A percentile compares a stretch with the other conserved stretches of the same genome.
phyloP scores from a whole-genome alignment of 2,888 invertebrate species.

The Trichogramma evanescens region DNA sequence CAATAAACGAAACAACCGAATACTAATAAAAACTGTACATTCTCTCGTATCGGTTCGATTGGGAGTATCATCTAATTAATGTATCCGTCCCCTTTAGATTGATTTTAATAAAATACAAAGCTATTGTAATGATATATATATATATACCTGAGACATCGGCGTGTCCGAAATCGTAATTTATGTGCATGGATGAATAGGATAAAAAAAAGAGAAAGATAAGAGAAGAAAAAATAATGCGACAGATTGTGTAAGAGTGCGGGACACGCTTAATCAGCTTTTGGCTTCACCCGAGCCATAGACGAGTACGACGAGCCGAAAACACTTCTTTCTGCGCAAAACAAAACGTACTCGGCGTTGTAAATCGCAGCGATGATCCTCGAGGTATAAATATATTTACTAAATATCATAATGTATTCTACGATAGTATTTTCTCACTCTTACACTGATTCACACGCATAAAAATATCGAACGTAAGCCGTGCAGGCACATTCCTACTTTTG shows the following conservation, averaged over 20 bases:
- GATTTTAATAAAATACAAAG: slow-evolving; percentile 29
- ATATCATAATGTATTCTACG: slow-evolving; percentile 9
- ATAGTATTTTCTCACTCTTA: slow-evolving; percentile 21
- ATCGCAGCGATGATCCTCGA: slow-evolving; percentile 16
- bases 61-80: slow-evolving; percentile 36
- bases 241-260: slow-evolving; percentile 41
- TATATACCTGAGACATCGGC: slow-evolving; percentile 8
- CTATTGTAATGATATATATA: background rate
- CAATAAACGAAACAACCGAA: background rate
- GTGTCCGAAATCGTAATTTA: slow-evolving; percentile 21
- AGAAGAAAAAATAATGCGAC: slow-evolving; percentile 25
- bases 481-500: no score
- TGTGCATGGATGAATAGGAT: background rate
- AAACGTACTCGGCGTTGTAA: slow-evolving; percentile 31
- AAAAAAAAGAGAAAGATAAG: background rate
- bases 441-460: background rate
- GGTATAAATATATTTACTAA: slow-evolving; percentile 16
- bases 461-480: no score
- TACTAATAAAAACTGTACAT: slow-evolving; percentile 19
- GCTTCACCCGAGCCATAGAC: no score
- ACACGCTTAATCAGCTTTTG: slow-evolving; percentile 34
- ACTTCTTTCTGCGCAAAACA: slow-evolving; percentile 28
- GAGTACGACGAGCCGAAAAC: no score
- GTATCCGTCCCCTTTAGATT: slow-evolving; percentile 46
- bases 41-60: slow-evolving; percentile 26